phyloP scores from a whole-genome alignment of 35 echinoderm and acorn worm species.

The Anneissia japonica region DNA sequence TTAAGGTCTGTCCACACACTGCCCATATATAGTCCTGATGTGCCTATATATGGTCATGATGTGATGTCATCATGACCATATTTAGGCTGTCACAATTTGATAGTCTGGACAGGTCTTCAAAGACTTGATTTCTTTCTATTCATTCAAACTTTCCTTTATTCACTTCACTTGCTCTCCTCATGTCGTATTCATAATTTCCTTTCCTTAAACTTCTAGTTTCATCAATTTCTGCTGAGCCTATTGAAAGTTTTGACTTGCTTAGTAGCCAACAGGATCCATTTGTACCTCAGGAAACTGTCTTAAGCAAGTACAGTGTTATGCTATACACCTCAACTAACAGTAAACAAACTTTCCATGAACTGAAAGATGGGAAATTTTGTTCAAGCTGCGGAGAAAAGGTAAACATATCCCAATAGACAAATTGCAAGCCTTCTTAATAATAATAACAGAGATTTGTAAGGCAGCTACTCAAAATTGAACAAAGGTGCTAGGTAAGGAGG shows the following conservation, averaged over 20 bases:
- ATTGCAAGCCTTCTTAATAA: not conserved
- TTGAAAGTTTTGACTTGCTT: constrained; percentile 78
- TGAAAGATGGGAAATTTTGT: constrained; percentile 98
- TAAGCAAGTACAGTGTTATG: constrained; percentile 98
- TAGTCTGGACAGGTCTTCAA: too few relatives aligned
- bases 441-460: not conserved
- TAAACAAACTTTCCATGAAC: constrained; percentile 82
- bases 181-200: too few relatives aligned
- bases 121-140: too few relatives aligned
- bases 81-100: too few relatives aligned
- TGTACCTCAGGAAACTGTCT: constrained; percentile 87
- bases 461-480: not conserved
- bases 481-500: not conserved
- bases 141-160: too few relatives aligned
- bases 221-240: constrained; percentile 57
- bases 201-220: too few relatives aligned
- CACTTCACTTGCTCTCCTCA: too few relatives aligned
- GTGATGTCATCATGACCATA: too few relatives aligned
- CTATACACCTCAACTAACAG: constrained; percentile 88
- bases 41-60: too few relatives aligned
- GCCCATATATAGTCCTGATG: too few relatives aligned
- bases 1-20: too few relatives aligned
- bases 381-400: constrained; percentile 96
- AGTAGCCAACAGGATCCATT: constrained; percentile 86
- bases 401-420: not conserved